Conservation (phyloP, 2,113 vertebrate species). For the Panthera uncia region DNA sequence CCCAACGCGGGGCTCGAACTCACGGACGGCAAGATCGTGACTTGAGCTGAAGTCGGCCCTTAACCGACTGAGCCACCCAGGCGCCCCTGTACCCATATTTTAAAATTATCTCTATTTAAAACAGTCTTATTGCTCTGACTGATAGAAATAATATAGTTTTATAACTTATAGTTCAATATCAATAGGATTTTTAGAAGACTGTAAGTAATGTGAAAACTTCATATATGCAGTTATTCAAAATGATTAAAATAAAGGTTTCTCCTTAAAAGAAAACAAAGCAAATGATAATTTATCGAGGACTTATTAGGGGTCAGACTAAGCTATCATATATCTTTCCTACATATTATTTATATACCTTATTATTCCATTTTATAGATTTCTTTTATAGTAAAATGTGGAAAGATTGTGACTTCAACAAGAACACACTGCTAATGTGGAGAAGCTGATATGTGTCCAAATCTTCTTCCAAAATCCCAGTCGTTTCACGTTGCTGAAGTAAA, state of each 20-base stretch:
- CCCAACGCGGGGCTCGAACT: too few relatives aligned
- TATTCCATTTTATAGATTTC: not conserved
- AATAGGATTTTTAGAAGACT: not conserved
- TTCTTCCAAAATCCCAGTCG: not conserved
- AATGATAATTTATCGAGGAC: not conserved
- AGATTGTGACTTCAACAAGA: not conserved
- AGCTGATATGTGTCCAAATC: not conserved
- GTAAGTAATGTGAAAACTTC: not conserved
- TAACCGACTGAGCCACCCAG: too few relatives aligned
- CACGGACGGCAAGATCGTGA: too few relatives aligned
- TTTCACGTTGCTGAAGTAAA: not conserved
- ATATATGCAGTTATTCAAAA: not conserved
- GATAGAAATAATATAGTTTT: not conserved
- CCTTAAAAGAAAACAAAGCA: not conserved
- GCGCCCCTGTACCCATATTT: not conserved
- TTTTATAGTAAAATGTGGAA: not conserved
- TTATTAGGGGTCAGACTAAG: not conserved
- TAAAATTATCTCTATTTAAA: not conserved
- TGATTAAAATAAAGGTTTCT: not conserved
- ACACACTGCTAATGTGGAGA: not conserved
- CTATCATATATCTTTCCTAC: not conserved
- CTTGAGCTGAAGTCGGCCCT: too few relatives aligned
- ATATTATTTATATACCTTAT: not conserved
- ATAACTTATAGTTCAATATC: not conserved
- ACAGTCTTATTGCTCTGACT: not conserved